Base-by-base conservation (phyloP, 1,140 invertebrate species). In the Scylla paramamosain region DNA sequence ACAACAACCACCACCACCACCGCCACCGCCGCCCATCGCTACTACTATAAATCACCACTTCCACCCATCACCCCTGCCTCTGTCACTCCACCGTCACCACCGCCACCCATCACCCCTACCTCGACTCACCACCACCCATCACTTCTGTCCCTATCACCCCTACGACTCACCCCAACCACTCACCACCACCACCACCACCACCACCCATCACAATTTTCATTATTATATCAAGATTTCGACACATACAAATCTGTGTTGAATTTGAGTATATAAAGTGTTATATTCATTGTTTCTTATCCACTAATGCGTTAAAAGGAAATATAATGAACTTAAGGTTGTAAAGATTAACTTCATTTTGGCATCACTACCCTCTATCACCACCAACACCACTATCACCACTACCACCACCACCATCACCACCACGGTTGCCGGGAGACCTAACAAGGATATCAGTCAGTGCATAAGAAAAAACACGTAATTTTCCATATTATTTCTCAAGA, bases 401-500 rank as follows among this genome's bases (percentile, higher is more conserved):
- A 77, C 67, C 67, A 77, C 67, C 67, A 77, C 67, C 67, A 77
- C 67, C 67, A 77, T 3, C 67, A 77, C 67, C 67, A 77, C n/a
- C 12, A 7, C n/a, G 6, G 67, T 77, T 77, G 67, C 67, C 67
- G 67, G 67, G 67, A 77, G 25, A 77, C 67, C 67, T 77, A 77
- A 77, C n/a, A 77, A 77, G 67, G n/a, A 20, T 7, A n/a, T n/a
- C 20, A 67, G 59, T 25, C 59, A n/a, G 67, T 2, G 67, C 1
- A 39, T 7, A n/a, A 7, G 67, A 77, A 77, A 77, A 77, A 77
- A 77, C 12, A n/a, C 25, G 4, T n/a, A 77, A n/a, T 59, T 14
- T 59, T 59, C 52, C 52, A 59, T 20, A 59, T 0, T 59, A 59
- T 59, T 59, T 12, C 25, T 77, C 67, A 77, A 20, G 67, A n/a